Base-by-base conservation (phyloP, 2,888 invertebrate species). In the Tiliacea citrago region DNA sequence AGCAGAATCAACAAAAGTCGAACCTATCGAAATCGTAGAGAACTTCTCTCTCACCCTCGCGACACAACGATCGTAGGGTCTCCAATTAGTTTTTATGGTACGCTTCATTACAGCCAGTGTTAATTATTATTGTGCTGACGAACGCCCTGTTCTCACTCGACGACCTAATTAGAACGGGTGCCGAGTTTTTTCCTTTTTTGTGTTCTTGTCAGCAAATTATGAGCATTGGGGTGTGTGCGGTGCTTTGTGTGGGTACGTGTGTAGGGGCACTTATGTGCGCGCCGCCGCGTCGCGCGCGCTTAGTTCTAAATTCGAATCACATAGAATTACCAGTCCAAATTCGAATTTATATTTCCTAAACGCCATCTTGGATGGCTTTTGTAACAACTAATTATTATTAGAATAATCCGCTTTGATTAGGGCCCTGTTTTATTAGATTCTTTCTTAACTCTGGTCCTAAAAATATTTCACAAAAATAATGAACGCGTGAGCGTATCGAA, bases 51-150 rank as follows among this genome's bases (percentile, higher is more conserved):
- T 88, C 89, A 89, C 91, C 91, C 90, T 87, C 89, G 91, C 92
- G 92, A 92, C 93, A 90, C 91, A 91, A 87, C 91, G 87, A 88
- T 92, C 91, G 92, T 92, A 92, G 93, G 92, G 92, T 90, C 92
- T 91, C 96, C 95, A 96, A 96, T 96, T 96, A 96, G 96, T 96
- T 96, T 96, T 96, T 95, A 96, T 94, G 91, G 92, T 91, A 92
- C 92, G 95, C 95, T 96, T 95, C 95, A 96, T 96, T 96, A 96
- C 95, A 94, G 92, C 91, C 95, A 94, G 95, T 95, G 95, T 95
- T 96, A 95, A 96, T 96, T 96, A 96, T 96, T 95, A 95, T 95
- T 95, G 95, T 95, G 95, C 94, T 94, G 93, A 95, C 95, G 95
- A 95, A 94, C 93, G 93, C 94, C 93, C 93, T 93, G 93, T 94